These are phyloP conservation scores for Decapterus maruadsi DNA, from an alignment of 2,797 vertebrate genomes.

Conservation along the genomic window DNA sequence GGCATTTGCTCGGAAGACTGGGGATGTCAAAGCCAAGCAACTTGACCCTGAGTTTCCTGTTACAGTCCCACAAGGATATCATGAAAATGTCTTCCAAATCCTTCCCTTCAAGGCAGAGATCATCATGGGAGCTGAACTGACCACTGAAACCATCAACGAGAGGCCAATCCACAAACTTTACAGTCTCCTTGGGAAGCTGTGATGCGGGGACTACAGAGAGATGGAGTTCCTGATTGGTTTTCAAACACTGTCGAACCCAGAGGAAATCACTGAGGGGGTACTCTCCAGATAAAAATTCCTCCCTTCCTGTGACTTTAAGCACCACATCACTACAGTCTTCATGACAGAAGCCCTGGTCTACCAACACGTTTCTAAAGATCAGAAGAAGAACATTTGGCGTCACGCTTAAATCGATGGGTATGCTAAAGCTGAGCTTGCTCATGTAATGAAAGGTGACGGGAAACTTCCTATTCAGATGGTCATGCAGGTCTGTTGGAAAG, in stretches of 20 bases:
- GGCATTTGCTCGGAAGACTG: slow-evolving; percentile 76
- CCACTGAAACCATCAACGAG: slow-evolving; percentile 85
- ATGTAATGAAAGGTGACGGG: slow-evolving; percentile 74
- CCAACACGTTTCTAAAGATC: slow-evolving; percentile 56
- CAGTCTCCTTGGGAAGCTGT: slow-evolving; percentile 69
- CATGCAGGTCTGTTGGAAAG: slow-evolving; percentile 68
- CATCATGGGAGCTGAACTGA: slow-evolving; percentile 81
- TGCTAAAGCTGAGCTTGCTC: slow-evolving; percentile 74
- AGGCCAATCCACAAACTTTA: slow-evolving; percentile 77
- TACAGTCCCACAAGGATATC: slow-evolving; percentile 89
- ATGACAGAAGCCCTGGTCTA: slow-evolving; percentile 43
- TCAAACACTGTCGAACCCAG: slow-evolving; percentile 85
- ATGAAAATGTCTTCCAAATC: slow-evolving; percentile 84
- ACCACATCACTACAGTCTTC: slow-evolving; percentile 59
- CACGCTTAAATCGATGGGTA: slow-evolving; percentile 47
- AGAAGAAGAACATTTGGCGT: slow-evolving; percentile 60
- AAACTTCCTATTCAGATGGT: slow-evolving; percentile 64
- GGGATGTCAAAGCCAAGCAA: slow-evolving; percentile 86
- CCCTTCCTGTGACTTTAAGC: slow-evolving; percentile 84
- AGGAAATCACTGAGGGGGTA: slow-evolving; percentile 76
- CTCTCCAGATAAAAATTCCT: slow-evolving; percentile 84
- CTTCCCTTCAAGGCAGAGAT: slow-evolving; percentile 79
- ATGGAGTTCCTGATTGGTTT: slow-evolving; percentile 78
- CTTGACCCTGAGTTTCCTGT: slow-evolving; percentile 85
- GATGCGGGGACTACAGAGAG: slow-evolving; percentile 78